Percentiles rank a stretch among this genome's conserved stretches.
Evolutionary conservation across 2,113 vertebrate genomes (phyloP).

Genomic region (Toxotes chatareus): DNA sequence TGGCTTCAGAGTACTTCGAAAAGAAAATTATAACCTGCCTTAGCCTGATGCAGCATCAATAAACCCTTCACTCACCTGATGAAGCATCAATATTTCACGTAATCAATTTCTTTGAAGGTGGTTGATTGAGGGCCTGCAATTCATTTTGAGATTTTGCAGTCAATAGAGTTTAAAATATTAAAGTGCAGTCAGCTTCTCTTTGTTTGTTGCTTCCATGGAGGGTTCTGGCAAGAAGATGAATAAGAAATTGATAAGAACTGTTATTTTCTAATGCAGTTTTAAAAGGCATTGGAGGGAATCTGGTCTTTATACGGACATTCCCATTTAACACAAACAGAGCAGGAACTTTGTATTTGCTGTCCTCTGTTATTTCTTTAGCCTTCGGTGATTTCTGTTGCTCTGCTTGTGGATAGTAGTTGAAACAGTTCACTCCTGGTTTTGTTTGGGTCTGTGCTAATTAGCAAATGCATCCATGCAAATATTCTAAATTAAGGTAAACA

Average conservation of each 20-base stretch:
- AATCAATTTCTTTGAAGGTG: conserved; percentile 64
- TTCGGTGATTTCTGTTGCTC: not conserved
- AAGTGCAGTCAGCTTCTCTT: conserved; percentile 37
- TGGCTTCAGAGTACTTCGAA: conserved; percentile 1
- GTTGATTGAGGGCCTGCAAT: conserved; percentile 50
- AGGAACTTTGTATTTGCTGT: not conserved
- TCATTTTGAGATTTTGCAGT: conserved; percentile 50
- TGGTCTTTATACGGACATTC: not conserved
- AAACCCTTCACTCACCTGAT: conserved; percentile 49
- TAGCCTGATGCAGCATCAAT: conserved; percentile 27
- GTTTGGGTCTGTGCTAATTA: too few species aligned
- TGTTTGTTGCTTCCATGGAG: conserved; percentile 26
- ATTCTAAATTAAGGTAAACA: too few species aligned
- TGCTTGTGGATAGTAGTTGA: not conserved
- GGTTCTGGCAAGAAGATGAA: not conserved
- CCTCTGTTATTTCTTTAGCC: conserved; percentile 11
- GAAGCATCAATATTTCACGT: conserved; percentile 66
- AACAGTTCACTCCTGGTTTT: too few species aligned
- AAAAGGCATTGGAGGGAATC: not conserved
- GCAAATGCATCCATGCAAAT: too few species aligned
- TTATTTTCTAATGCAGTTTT: not conserved
- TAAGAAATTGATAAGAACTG: not conserved
- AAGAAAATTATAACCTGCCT: conserved; percentile 19
- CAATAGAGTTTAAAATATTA: conserved; percentile 63
- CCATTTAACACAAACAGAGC: not conserved